Evolutionary conservation across 2,113 vertebrate genomes (phyloP).

Genomic region (Nothocercus nigrocapillus): DNA sequence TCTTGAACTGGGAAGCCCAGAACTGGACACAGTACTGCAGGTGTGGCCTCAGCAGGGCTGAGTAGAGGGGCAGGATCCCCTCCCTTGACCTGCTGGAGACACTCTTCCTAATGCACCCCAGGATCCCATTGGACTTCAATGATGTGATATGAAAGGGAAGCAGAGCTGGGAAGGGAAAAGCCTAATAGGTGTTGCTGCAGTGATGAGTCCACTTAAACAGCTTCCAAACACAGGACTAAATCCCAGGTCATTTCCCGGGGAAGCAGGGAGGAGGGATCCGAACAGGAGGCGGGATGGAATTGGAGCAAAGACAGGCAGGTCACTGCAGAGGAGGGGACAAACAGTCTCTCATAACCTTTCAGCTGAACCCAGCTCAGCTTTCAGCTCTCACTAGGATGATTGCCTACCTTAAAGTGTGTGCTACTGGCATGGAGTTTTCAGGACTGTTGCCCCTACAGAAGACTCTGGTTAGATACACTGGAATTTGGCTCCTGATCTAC

Average conservation of each 20-base stretch:
- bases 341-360: not conserved
- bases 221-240: not conserved
- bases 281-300: not conserved
- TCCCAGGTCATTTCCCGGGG: not conserved
- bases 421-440: accelerated
- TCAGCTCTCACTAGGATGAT: accelerated
- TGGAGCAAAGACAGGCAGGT: not conserved
- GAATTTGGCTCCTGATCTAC: not conserved
- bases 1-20: no score
- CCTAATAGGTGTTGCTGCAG: not conserved
- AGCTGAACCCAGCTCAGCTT: not conserved
- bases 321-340: not conserved
- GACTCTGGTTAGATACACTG: not conserved
- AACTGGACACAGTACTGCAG: no score
- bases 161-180: not conserved
- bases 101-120: no score
- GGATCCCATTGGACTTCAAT: no score
- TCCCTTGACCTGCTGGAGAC: no score
- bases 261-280: not conserved
- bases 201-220: no score
- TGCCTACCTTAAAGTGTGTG: accelerated
- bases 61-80: no score
- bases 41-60: no score
- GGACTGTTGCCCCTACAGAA: not conserved
- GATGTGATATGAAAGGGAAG: not conserved